Evolutionary conservation across 2,113 vertebrate species (phyloP), one percentile per base, ranked within the genome.

Genomic region (Chrysochloris asiatica): DNA sequence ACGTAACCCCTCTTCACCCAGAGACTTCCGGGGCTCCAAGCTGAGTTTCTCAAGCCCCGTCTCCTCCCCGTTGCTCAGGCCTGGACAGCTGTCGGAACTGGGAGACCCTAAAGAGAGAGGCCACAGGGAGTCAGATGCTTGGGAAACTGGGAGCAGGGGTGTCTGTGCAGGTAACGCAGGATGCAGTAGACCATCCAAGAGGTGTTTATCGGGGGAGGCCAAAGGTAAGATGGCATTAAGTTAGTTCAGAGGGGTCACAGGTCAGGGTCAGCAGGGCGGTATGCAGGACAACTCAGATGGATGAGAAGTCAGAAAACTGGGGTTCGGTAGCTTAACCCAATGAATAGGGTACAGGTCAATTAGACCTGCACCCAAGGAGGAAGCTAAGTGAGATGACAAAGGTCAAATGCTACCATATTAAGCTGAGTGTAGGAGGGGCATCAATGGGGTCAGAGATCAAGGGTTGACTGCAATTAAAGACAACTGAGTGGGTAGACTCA

Each of bases 11-110:
- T 83, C 94, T 97, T 97, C 96, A 90, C 98, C 98, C 26, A 99
- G 95, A 47, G 98, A 99, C 91, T 99, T 99, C 83, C 90, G 98
- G 59, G 97, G 98, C 86, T 98, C 98, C 0, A 59, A 94, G 71
- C 97, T 96, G 95, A 98, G 98, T 50, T 97, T 97, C 95, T 98
- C 98, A 0, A 97, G 97, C 24, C 97, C 96, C 47, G 94, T 98
- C 91, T 99, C 98, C 50, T 99, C 98, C 33, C 98, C 98, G 4
- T 98, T 99, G 95, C 98, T 98, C 92, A 99, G 87, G 76, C 97
- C 77, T n/a, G 97, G 95, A 41, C 95, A 96, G 79, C 97, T 97
- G 21, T 98, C 97, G 0, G 97, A 95, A 89, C 75, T 95, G 88
- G 98, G 97, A 75, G 97, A 98, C 45, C 98, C 99, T 99, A 90